Percentiles rank a stretch among this genome's conserved stretches.
Conservation (phyloP, 2,888 invertebrate genomes). For the Anticlea derivata region DNA sequence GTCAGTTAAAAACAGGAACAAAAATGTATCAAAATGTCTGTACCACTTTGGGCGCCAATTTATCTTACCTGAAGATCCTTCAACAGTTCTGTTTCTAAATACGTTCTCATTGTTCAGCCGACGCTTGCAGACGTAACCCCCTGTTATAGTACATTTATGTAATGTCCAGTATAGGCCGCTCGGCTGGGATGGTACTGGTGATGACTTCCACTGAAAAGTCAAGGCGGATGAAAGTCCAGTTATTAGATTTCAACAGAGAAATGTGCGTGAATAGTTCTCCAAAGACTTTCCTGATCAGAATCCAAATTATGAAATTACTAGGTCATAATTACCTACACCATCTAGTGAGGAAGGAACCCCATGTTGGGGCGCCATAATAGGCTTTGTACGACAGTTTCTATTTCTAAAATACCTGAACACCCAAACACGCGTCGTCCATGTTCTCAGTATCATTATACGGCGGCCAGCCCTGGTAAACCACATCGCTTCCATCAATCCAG, state of each 20-base stretch:
- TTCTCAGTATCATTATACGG: conserved; percentile 80
- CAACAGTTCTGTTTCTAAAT: conserved; percentile 86
- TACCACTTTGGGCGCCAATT: conserved; percentile 33
- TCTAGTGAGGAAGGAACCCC: background rate
- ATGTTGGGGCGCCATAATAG: conserved; percentile 15
- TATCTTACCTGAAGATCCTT: conserved; percentile 71
- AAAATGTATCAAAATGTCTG: background rate
- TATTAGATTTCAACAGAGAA: no score
- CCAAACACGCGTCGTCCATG: conserved; percentile 63
- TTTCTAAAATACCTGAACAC: conserved; percentile 62
- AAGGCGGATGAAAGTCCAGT: background rate
- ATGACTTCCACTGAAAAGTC: conserved; percentile 85
- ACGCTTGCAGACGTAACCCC: conserved; percentile 88
- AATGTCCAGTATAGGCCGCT: conserved; percentile 89
- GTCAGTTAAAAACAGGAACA: no score
- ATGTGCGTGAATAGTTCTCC: no score
- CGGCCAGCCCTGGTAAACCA: conserved; percentile 86
- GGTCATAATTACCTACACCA: no score
- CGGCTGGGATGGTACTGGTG: conserved; percentile 85
- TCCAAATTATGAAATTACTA: no score
- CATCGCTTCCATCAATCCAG: conserved; percentile 87
- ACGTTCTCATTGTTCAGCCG: conserved; percentile 68
- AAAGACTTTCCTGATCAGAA: no score
- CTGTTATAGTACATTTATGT: conserved; percentile 85
- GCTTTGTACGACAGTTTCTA: background rate